Conservation (phyloP, 2,797 vertebrate species). For the Neopelma chrysocephalum region DNA sequence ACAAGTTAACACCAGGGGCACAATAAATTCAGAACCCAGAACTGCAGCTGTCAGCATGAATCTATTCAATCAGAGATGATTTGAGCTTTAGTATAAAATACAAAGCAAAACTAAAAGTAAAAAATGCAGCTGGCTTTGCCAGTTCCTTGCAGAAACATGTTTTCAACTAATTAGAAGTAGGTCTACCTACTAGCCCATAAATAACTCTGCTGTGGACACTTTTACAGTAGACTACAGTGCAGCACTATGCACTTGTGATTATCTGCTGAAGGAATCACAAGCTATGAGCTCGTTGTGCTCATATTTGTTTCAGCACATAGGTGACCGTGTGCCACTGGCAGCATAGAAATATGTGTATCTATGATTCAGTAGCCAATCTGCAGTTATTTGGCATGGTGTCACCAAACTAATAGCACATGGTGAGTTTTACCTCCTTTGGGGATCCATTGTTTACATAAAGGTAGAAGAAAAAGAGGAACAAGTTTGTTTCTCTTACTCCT, state of each 20-base stretch:
- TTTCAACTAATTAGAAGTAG: not conserved
- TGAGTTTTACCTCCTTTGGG: not conserved
- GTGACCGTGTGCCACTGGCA: not conserved
- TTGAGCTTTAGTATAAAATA: not conserved
- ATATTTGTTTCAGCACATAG: not conserved
- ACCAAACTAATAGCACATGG: not conserved
- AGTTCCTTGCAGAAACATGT: constrained; percentile 3
- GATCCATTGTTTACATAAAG: not conserved
- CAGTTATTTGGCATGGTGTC: not conserved
- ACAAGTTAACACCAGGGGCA: not conserved
- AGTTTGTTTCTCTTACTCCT: not conserved
- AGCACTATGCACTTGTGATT: not conserved
- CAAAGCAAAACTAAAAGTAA: constrained; percentile 2
- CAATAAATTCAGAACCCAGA: not conserved
- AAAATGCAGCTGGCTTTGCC: not conserved
- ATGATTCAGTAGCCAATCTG: not conserved
- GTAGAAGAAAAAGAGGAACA: not conserved
- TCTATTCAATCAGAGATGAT: not conserved
- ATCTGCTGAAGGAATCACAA: not conserved
- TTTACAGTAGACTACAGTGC: not conserved
- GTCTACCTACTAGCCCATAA: not conserved
- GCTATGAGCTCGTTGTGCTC: not conserved
- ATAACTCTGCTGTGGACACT: not conserved
- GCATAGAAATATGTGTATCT: not conserved
- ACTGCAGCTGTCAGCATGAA: not conserved